Conservation (phyloP, 2,888 invertebrate species). For the Ceriagrion tenellum region DNA sequence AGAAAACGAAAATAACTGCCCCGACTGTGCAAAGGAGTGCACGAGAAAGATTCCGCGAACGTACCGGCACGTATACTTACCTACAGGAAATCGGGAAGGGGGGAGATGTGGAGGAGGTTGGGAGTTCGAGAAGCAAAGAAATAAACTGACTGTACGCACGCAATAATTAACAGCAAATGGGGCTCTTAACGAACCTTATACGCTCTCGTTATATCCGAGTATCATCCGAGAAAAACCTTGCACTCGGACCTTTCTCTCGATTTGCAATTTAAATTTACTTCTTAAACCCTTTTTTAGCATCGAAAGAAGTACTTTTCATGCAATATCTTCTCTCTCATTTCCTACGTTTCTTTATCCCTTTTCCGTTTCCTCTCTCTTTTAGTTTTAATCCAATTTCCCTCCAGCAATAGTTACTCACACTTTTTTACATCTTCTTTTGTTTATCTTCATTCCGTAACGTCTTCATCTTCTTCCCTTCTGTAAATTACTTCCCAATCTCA, state of each 20-base stretch:
- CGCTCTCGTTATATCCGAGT: constrained; percentile 30
- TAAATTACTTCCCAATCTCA: background rate
- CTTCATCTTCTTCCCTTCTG: too few species aligned
- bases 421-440: background rate
- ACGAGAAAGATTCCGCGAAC: constrained; percentile 3
- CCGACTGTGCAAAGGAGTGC: background rate
- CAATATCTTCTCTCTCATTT: constrained; percentile 24
- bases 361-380: constrained; percentile 1
- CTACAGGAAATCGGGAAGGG: constrained; percentile 6
- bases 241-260: constrained; percentile 44
- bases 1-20: background rate
- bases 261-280: constrained; percentile 60
- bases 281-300: background rate
- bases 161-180: constrained; percentile 60
- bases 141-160: constrained; percentile 58
- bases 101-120: background rate
- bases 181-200: constrained; percentile 43
- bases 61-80: constrained; percentile 1
- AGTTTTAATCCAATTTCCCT: background rate
- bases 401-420: background rate
- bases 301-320: background rate
- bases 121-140: background rate
- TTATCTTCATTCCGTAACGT: background rate
- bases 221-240: constrained; percentile 35
- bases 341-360: background rate